These are phyloP conservation scores for Plecotus auritus DNA, from an alignment of 2,113 vertebrate genomes.

Conservation along the genomic window DNA sequence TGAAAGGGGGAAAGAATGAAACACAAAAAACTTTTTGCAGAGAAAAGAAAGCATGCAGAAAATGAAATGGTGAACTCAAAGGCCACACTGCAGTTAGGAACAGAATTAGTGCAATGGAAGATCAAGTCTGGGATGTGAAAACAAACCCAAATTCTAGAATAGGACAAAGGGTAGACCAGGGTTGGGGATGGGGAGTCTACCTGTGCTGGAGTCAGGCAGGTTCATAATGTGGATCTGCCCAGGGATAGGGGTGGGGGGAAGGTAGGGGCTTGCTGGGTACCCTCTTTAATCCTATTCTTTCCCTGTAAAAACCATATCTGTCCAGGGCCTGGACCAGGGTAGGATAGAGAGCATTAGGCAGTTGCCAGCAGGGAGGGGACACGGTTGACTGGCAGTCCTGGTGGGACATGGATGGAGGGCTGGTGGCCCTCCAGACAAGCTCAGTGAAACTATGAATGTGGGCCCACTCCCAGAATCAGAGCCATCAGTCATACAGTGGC, in stretches of 20 bases:
- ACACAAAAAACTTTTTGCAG: not conserved
- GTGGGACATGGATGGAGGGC: not conserved
- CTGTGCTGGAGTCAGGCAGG: not conserved
- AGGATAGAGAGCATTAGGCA: not conserved
- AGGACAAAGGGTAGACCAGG: not conserved
- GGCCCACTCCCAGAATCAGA: not conserved
- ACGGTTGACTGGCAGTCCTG: not conserved
- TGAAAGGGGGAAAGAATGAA: not conserved
- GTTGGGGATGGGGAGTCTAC: not conserved
- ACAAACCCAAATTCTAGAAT: not conserved
- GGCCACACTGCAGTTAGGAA: too few relatives aligned
- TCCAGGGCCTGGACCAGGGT: not conserved
- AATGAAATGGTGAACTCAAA: not conserved
- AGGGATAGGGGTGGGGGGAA: too few relatives aligned
- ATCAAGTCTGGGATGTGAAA: not conserved
- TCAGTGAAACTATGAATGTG: not conserved
- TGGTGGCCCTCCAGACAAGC: not conserved
- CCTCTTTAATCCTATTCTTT: not conserved
- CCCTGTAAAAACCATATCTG: not conserved
- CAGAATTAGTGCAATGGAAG: not conserved
- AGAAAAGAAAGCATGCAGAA: not conserved
- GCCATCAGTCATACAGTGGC: rapidly evolving
- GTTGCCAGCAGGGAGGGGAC: too few relatives aligned
- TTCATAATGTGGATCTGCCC: not conserved
- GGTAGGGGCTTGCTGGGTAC: not conserved